These are phyloP conservation scores for Characodon lateralis DNA, from an alignment of 2,797 vertebrate species.

Conservation along the genomic window DNA sequence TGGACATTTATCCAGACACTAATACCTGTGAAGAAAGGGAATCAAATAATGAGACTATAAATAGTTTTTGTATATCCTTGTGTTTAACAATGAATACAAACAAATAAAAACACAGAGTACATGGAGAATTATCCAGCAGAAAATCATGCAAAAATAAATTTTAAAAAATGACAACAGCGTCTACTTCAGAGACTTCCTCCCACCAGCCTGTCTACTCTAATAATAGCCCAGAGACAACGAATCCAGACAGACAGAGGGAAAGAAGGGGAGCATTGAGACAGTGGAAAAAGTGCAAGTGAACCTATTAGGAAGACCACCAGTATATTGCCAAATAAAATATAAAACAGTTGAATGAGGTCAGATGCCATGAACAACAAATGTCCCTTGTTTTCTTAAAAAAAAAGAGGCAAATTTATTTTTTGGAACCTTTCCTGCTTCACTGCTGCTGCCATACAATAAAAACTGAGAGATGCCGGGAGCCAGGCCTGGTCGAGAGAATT, in stretches of 20 bases:
- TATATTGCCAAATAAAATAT: constrained; percentile 76
- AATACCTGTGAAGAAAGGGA: constrained; percentile 4
- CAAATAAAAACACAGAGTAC: constrained; percentile 39
- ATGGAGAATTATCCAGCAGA: constrained; percentile 59
- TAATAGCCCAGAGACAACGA: constrained; percentile 82
- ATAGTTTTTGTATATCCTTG: constrained; percentile 1
- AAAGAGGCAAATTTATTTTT: constrained; percentile 75
- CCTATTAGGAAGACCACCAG: constrained; percentile 64
- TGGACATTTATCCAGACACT: not conserved
- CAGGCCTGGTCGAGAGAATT: constrained; percentile 62
- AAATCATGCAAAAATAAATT: constrained; percentile 76
- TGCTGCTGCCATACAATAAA: constrained; percentile 58
- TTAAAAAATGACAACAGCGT: constrained; percentile 81
- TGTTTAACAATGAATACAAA: constrained; percentile 13
- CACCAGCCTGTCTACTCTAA: constrained; percentile 83
- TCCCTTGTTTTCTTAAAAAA: constrained; percentile 58
- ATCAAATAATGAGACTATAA: not conserved
- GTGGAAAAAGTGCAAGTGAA: constrained; percentile 63
- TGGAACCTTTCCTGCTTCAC: constrained; percentile 67
- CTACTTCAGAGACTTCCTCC: constrained; percentile 83
- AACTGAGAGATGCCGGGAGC: constrained; percentile 67
- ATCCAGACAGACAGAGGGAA: constrained; percentile 75
- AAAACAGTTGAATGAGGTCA: constrained; percentile 72
- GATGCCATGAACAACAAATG: constrained; percentile 76
- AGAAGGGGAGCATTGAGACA: constrained; percentile 60